These are phyloP conservation scores for Pinna nobilis DNA, from an alignment of 1,140 invertebrate species.

Conservation along the genomic window DNA sequence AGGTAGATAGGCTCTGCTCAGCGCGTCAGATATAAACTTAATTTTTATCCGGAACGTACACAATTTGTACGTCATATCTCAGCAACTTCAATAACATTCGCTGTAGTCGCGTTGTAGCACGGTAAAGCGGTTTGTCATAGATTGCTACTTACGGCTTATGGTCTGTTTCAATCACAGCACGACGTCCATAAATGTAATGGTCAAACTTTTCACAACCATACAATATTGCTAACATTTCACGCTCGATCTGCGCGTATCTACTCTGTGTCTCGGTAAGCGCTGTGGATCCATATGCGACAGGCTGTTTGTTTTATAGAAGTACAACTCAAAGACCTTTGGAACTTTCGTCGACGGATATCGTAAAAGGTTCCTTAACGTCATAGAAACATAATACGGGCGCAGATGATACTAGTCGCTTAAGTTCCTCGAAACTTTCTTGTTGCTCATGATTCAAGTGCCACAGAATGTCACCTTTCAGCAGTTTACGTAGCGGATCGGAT, in stretches of 20 bases:
- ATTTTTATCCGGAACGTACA: conserved; percentile 40
- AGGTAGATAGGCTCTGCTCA: conserved; percentile 36
- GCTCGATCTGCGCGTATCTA: conserved; percentile 69
- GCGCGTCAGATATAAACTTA: conserved; percentile 37
- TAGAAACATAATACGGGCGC: conserved; percentile 24
- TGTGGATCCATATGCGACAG: conserved; percentile 4
- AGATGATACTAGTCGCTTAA: conserved; percentile 42
- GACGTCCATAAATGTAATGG: conserved; percentile 72
- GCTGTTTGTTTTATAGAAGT: conserved; percentile 6
- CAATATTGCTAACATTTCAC: conserved; percentile 77
- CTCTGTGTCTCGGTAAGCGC: conserved; percentile 35
- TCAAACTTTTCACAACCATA: conserved; percentile 76
- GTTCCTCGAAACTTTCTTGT: conserved; percentile 14
- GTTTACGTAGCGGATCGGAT: conserved; percentile 34
- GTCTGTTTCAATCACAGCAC: conserved; percentile 57
- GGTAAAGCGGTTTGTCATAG: conserved; percentile 38
- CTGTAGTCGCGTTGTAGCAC: conserved; percentile 41
- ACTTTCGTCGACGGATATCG: conserved; percentile 35
- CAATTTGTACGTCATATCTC: conserved; percentile 20
- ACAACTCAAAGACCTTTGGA: conserved; percentile 52
- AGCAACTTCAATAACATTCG: conserved; percentile 45
- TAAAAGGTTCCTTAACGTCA: conserved; percentile 19
- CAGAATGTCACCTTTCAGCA: conserved; percentile 33
- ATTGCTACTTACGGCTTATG: conserved; percentile 54
- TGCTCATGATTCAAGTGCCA: conserved; percentile 35